Evolutionary conservation across 1,140 invertebrate genomes (phyloP), one percentile per base, ranked within the genome.

Genomic region (Centruroides sculpturatus): DNA sequence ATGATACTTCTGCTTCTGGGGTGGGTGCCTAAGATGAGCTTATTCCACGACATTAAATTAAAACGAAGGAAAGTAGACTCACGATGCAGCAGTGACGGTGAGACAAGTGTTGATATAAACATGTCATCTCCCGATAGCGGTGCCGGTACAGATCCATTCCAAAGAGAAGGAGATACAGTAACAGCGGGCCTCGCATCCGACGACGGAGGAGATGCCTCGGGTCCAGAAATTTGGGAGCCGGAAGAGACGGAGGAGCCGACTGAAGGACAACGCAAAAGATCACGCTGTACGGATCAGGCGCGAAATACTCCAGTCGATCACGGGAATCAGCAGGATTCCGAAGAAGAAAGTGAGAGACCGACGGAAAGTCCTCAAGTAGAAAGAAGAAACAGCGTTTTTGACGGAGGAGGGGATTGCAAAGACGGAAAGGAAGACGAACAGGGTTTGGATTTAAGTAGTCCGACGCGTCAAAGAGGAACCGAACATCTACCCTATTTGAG

Each of bases 21-120:
- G 84, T 87, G 80, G 86, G 56, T 57, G 51, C 87, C 82, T 85
- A 91, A 89, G 81, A 95, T 95, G 92, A 94, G 91, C 85, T 86
- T 95, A 79, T 94, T 94, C 82, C 90, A 94, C 85, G 90, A 94
- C 81, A 85, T 94, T 80, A 94, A 95, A 83, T 82, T 95, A 77
- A 95, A 95, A 83, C 84, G 91, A 80, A 81, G 63, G 35, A 64
- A 64, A 49, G 57, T 63, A 6, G 57, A 59, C 57, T 59, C 47
- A 12, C 57, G 55, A 48, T 59, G 36, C 55, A 59, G 59, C 50
- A 63, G 62, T 57, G 62, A 63, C 46, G 49, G 62, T 12, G 61
- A 62, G 41, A 55, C 49, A 10, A 62, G 36, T 47, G 47, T 53
- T 10, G 61, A 62, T 56, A 23, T 62, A 5, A 60, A 56, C 41